Conservation (phyloP, 2,113 vertebrate genomes). For the Myodes glareolus region DNA sequence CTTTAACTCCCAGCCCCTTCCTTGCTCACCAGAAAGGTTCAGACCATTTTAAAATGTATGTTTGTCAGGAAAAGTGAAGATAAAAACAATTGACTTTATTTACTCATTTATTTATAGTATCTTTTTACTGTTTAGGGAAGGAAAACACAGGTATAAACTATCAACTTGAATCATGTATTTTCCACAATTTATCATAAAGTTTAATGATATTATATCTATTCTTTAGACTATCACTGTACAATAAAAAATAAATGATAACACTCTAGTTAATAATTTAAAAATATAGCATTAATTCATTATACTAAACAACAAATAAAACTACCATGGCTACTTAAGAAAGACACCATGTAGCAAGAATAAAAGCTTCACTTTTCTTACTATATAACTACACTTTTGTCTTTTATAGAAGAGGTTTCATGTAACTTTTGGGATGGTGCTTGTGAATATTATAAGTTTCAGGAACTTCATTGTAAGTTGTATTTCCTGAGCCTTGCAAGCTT, state of each 20-base stretch:
- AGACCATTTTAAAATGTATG: background rate
- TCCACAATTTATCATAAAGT: background rate
- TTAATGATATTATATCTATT: background rate
- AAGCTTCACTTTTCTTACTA: background rate
- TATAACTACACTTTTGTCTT: background rate
- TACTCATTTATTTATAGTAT: background rate
- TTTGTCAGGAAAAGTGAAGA: background rate
- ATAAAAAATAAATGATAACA: background rate
- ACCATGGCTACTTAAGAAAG: background rate
- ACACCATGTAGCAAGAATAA: background rate
- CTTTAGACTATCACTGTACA: background rate
- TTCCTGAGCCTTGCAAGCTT: background rate
- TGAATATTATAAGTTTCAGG: background rate
- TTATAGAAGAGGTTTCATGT: background rate
- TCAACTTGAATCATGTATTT: slow-evolving; percentile 3
- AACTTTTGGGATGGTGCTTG: background rate
- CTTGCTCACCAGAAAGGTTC: background rate
- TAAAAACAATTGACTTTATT: background rate
- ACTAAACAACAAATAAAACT: background rate
- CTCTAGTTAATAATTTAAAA: background rate
- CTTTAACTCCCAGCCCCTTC: background rate
- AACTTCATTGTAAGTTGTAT: background rate
- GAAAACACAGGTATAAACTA: background rate
- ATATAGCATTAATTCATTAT: background rate
- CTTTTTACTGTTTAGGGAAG: background rate